A percentile compares a stretch with the other conserved stretches of the same genome.
Conservation (phyloP, 2,113 vertebrate species). For the Carassius carassius region DNA sequence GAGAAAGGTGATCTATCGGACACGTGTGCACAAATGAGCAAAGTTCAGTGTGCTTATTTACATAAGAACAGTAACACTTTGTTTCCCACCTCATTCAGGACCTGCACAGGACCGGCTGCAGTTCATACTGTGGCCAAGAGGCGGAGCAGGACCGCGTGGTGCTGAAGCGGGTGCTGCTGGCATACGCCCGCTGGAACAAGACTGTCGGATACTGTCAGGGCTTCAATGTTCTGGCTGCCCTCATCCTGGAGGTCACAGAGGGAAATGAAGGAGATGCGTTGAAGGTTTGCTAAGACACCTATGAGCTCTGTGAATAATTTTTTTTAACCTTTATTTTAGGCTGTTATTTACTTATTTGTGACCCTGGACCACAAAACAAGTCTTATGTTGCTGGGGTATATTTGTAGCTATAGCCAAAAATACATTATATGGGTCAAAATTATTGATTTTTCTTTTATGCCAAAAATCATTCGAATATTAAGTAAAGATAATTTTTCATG, state of each 20-base stretch:
- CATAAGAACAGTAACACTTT: background rate
- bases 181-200: conserved; percentile 90
- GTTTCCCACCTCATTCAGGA: conserved; percentile 55
- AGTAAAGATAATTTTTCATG: no score
- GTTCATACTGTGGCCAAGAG: conserved; percentile 89
- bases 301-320: background rate
- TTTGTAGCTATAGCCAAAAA: no score
- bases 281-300: conserved; percentile 70
- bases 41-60: conserved; percentile 46
- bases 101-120: conserved; percentile 85
- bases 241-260: conserved; percentile 88
- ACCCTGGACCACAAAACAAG: no score
- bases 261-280: conserved; percentile 87
- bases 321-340: background rate
- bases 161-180: conserved; percentile 83
- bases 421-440: no score
- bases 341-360: background rate
- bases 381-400: no score
- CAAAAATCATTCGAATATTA: no score
- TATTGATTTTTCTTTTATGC: no score
- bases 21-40: conserved; percentile 30
- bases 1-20: conserved; percentile 38
- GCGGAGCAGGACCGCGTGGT: conserved; percentile 88
- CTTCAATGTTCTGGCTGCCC: conserved; percentile 87
- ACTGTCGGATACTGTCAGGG: conserved; percentile 89